A percentile compares a stretch with the other conserved stretches of the same genome.
These are phyloP conservation scores for Drosophila histrio DNA, from an alignment of 2,888 invertebrate species.

Conservation along the genomic window DNA sequence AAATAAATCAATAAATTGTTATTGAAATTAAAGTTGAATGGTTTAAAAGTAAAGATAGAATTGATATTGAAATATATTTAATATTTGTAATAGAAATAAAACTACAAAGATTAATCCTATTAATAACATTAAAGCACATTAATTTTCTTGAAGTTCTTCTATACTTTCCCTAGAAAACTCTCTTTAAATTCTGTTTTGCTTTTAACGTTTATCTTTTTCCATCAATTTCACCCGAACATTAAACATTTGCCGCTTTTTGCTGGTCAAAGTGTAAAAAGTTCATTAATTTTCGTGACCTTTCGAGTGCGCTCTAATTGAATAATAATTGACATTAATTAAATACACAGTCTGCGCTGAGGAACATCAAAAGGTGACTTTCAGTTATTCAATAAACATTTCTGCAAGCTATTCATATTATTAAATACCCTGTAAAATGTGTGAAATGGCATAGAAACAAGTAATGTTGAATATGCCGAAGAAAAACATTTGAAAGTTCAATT, in stretches of 20 bases:
- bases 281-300: constrained; percentile 62
- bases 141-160: neutral
- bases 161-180: neutral
- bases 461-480: neutral
- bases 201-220: neutral
- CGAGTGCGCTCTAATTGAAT: constrained; percentile 66
- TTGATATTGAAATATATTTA: neutral
- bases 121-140: neutral
- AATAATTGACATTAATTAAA: constrained; percentile 77
- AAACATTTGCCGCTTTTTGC: constrained; percentile 43
- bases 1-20: neutral
- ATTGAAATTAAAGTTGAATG: neutral
- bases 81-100: neutral
- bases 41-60: neutral
- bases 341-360: neutral
- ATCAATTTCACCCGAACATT: constrained; percentile 21
- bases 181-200: neutral
- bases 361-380: constrained; percentile 53
- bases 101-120: neutral
- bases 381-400: constrained; percentile 6
- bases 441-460: neutral
- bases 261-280: constrained; percentile 53
- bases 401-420: neutral
- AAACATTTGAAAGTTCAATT: neutral
- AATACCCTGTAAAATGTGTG: neutral